phyloP scores from a whole-genome alignment of 2,888 invertebrate genomes.

The Ichneumoninae sp. region DNA sequence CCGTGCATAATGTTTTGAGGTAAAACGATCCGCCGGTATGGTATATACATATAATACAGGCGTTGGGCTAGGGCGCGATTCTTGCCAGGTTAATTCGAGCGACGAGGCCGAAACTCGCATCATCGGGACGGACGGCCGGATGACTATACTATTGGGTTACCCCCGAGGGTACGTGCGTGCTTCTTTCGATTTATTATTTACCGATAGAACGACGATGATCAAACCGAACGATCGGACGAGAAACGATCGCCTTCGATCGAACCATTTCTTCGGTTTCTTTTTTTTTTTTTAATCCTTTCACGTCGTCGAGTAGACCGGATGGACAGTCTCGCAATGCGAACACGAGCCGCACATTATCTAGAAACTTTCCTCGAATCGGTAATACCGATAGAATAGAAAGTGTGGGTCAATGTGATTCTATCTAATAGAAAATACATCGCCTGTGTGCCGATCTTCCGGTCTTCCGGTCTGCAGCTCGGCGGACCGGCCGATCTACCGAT shows the following conservation, averaged over 20 bases:
- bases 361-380: neutral
- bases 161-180: constrained; percentile 68
- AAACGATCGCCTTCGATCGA: constrained; percentile 30
- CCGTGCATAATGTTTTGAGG: constrained; percentile 60
- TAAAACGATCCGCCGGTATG: constrained; percentile 53
- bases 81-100: constrained; percentile 67
- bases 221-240: neutral
- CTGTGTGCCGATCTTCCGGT: neutral
- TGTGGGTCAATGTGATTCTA: neutral
- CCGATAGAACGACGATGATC: constrained; percentile 51
- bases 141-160: constrained; percentile 75
- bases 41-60: constrained; percentile 34
- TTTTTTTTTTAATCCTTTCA: constrained; percentile 1
- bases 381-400: neutral
- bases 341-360: neutral
- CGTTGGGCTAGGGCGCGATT: constrained; percentile 60
- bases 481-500: too few species aligned
- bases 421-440: neutral
- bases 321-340: neutral
- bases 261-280: constrained; percentile 5
- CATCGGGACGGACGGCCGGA: constrained; percentile 42
- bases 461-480: too few species aligned
- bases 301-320: neutral
- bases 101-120: constrained; percentile 58
- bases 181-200: constrained; percentile 58